A percentile compares a stretch with the other conserved stretches of the same genome.
Conservation (phyloP, 1,140 invertebrate species). For the Drosophila leontia region DNA sequence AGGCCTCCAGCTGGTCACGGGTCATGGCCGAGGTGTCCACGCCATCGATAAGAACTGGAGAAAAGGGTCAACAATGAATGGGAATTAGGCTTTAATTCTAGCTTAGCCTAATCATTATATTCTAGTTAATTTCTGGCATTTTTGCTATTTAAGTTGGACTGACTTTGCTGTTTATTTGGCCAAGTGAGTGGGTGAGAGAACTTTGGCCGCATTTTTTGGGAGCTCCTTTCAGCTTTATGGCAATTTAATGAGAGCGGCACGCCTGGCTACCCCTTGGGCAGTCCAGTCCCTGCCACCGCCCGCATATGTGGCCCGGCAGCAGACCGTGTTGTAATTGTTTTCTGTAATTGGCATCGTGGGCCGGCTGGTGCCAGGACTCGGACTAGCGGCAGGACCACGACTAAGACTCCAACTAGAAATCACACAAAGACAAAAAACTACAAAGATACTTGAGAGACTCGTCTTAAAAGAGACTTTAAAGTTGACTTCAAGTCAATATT, state of each 20-base stretch:
- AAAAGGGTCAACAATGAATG: neutral
- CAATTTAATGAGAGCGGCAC: conserved; percentile 69
- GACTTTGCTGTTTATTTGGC: neutral
- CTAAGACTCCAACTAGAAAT: conserved; percentile 18
- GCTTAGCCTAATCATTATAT: neutral
- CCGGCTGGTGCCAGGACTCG: conserved; percentile 64
- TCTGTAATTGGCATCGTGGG: conserved; percentile 78
- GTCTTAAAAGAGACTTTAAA: neutral
- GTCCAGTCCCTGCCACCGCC: conserved; percentile 8
- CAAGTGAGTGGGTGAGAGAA: conserved; percentile 7
- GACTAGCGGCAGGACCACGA: conserved; percentile 14
- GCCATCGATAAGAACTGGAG: conserved; percentile 92
- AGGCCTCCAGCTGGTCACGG: conserved; percentile 95
- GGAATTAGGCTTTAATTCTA: no score
- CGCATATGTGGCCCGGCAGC: conserved; percentile 35
- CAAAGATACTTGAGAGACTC: neutral
- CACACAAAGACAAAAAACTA: neutral
- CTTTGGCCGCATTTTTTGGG: conserved; percentile 39
- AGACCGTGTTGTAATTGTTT: conserved; percentile 76
- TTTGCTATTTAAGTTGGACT: neutral
- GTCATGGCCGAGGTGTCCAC: conserved; percentile 96
- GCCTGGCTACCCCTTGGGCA: conserved; percentile 24
- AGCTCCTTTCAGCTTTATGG: conserved; percentile 28
- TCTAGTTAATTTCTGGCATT: neutral
- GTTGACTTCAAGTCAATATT: no score